A percentile compares a stretch with the other conserved stretches of the same genome.
These are phyloP conservation scores for Parnassius glacialis DNA, from an alignment of 2,888 invertebrate species.

Conservation along the genomic window DNA sequence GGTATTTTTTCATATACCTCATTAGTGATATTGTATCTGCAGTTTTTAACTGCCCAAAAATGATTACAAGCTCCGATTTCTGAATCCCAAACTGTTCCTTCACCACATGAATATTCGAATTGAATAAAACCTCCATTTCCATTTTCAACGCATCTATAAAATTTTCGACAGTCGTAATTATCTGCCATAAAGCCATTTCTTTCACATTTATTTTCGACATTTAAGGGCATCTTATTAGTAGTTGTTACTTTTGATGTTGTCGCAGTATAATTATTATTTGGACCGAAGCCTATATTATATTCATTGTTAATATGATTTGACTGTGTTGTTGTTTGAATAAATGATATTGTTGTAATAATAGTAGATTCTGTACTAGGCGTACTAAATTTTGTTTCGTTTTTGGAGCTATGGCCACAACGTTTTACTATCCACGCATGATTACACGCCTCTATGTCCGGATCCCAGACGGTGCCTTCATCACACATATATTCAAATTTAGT, in stretches of 20 bases:
- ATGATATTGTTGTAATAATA: conserved; percentile 28
- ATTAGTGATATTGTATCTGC: conserved; percentile 22
- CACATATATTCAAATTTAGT: conserved; percentile 80
- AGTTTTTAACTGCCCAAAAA: conserved; percentile 51
- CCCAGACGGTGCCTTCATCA: conserved; percentile 83
- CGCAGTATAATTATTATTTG: conserved; percentile 27
- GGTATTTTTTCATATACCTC: conserved; percentile 8
- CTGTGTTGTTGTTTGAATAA: conserved; percentile 31
- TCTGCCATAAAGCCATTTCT: conserved; percentile 35
- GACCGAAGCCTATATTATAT: conserved; percentile 33
- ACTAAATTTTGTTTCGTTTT: conserved; percentile 19
- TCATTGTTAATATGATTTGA: conserved; percentile 24
- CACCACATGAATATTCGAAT: conserved; percentile 84
- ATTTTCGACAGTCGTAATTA: conserved; percentile 35
- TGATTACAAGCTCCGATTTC: conserved; percentile 80
- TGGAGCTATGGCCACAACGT: conserved; percentile 27
- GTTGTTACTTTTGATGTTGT: conserved; percentile 25
- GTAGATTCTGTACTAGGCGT: conserved; percentile 18
- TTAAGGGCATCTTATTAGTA: conserved; percentile 21
- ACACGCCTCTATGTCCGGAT: conserved; percentile 77
- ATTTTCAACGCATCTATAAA: conserved; percentile 54
- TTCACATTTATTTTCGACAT: conserved; percentile 30
- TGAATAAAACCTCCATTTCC: conserved; percentile 80
- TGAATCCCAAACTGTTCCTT: conserved; percentile 84
- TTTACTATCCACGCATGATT: conserved; percentile 79